Evolutionary conservation across 2,113 vertebrate genomes (phyloP).

Genomic region (Peromyscus californicus): DNA sequence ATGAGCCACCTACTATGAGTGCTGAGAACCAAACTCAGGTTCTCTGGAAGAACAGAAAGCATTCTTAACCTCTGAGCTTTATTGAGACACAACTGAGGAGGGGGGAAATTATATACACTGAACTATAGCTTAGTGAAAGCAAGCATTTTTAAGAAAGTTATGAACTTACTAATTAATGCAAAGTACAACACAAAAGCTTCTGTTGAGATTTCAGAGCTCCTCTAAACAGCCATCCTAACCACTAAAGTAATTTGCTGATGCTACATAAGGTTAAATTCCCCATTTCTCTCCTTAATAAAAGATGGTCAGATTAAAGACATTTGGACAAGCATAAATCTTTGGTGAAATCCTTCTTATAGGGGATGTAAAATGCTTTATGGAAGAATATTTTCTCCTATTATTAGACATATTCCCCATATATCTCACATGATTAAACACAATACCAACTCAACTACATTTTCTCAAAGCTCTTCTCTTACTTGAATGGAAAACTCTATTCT

Average conservation of each 20-base stretch:
- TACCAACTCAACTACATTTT: slow-evolving; percentile 1
- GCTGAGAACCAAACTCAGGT: background rate
- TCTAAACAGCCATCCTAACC: background rate
- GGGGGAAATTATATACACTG: background rate
- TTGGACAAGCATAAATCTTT: background rate
- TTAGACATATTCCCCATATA: slow-evolving; percentile 20
- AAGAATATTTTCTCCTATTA: background rate
- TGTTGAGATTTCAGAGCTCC: background rate
- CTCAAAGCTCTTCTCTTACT: slow-evolving; percentile 40
- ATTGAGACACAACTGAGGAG: background rate
- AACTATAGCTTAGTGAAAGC: background rate
- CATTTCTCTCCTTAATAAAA: slow-evolving; percentile 52
- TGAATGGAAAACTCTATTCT: slow-evolving; percentile 37
- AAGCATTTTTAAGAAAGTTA: slow-evolving; percentile 48
- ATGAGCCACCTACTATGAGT: background rate
- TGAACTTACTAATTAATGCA: slow-evolving; percentile 20
- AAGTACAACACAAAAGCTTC: slow-evolving; percentile 10
- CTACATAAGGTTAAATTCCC: background rate
- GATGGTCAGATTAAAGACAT: slow-evolving; percentile 19
- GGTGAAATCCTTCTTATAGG: slow-evolving; percentile 33
- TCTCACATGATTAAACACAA: background rate
- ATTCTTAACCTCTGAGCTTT: background rate
- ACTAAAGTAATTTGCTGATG: background rate
- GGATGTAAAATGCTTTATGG: slow-evolving; percentile 49
- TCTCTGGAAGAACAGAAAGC: background rate